Base-by-base conservation (phyloP, 2,888 invertebrate genomes). In the Willowsia nigromaculata region DNA sequence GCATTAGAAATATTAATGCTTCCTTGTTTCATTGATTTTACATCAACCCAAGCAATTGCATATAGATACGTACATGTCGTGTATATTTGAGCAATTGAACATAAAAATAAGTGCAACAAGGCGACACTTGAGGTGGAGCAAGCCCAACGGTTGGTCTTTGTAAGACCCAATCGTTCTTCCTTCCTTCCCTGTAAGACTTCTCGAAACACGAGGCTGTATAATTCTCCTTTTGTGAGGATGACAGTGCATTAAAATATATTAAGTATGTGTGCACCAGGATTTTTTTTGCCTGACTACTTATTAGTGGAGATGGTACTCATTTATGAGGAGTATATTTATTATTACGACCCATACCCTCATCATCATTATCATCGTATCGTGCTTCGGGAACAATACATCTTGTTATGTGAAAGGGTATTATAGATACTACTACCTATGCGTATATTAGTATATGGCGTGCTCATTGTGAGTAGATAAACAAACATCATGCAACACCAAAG, bases 111-210 rank as follows among this genome's bases (percentile, higher is more conserved):
- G 68, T 56, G 40, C 80, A 88, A 59, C 40, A 71, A 81, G 71
- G 74, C 82, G 82, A 87, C 74, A 82, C 33, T 87, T 76, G 86
- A 92, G 92, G 92, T 92, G 92, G 92, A 92, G 92, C 90, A 88
- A 91, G 85, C 80, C 65, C 90, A 86, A 91, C 87, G 92, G 92
- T 93, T 93, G 93, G 93, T 90, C 91, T 93, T 78, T 53, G 50
- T 81, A 86, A 76, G 85, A 85, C 84, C 93, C 92, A 92, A 92
- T 92, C 90, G 90, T 90, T 76, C 86, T 90, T 90, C 68, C 78
- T 86, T 86, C 65, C 80, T 59, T 33, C n/a, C 33, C 80, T 85
- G 27, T 47, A 80, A 71, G 47, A 43, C 30, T 37, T 25, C 74
- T 59, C 80, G 15, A 71, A 87, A 47, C 76, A 71, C 33, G 84